Base-by-base conservation (phyloP, 2,888 invertebrate genomes). In the Ptilodon capucinus region DNA sequence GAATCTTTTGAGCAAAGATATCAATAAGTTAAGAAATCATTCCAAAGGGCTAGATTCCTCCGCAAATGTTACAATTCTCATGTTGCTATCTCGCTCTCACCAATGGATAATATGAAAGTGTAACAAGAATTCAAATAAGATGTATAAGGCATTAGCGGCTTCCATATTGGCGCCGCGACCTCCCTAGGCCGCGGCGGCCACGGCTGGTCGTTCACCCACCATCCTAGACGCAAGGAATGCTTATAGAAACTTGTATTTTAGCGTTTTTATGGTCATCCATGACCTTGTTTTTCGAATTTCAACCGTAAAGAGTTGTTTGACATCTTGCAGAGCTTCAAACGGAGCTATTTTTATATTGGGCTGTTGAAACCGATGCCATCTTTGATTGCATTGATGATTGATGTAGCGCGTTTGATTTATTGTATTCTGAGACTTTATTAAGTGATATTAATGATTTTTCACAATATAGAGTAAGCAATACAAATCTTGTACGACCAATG, bases 121-220 rank as follows among this genome's bases (percentile, higher is more conserved):
- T 60, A 44, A 40, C 36, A 30, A 49, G 19, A 42, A 36, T 51
- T 35, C 44, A 49, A 55, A 48, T 35, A 44, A 49, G 47, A 54
- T 59, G 53, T 53, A 53, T 51, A 60, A 48, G 51, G 54, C 54
- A 64, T 60, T 58, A 49, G 54, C 51, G 56, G 61, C 64, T 63
- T 60, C 64, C 61, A 68, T 72, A 70, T 68, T 67, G 67, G 68
- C 66, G 47, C 19, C 43, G 62, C 59, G 79, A 80, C 76, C 79
- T 78, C 78, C 71, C 67, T 71, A 73, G 71, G 72, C 69, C 75
- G 64, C 67, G 48, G 74, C 72, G 79, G 83, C 79, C 84, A 76
- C 60, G 76, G 77, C 77, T 81, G 85, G 85, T 81, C 84, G 68
- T 85, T 85, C 76, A 84, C 82, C 85, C 73, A 64, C 57, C 64